A percentile compares a stretch with the other conserved stretches of the same genome.
Conservation (phyloP, 1,140 invertebrate species). For the Procambarus clarkii region DNA sequence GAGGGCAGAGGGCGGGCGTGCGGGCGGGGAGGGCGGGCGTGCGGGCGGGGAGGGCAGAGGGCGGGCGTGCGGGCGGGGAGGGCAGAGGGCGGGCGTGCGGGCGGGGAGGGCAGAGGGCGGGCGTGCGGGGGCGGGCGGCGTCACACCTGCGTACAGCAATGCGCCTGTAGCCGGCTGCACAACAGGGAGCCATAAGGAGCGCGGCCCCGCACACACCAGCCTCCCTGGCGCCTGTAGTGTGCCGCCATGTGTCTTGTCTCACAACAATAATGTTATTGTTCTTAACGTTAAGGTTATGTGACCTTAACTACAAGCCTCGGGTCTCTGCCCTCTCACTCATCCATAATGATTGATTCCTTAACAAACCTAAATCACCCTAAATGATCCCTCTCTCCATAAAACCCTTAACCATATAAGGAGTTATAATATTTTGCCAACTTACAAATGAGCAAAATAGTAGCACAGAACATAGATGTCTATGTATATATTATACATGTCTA, state of each 20-base stretch:
- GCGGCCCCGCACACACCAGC: background rate
- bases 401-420: background rate
- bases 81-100: background rate
- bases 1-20: too few relatives aligned
- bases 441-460: too few relatives aligned
- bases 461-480: background rate
- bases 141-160: constrained; percentile 66
- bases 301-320: background rate
- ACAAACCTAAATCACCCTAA: too few relatives aligned
- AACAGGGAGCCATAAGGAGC: constrained; percentile 52
- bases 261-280: background rate
- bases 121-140: background rate
- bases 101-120: background rate
- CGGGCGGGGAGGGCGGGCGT: background rate
- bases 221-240: background rate
- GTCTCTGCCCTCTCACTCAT: background rate
- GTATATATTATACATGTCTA: background rate
- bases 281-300: background rate
- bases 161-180: constrained; percentile 55
- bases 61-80: background rate
- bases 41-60: background rate
- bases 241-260: background rate
- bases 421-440: too few relatives aligned
- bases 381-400: background rate
- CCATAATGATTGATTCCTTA: too few relatives aligned